These are phyloP conservation scores for Drosophila burlai DNA, from an alignment of 1,140 invertebrate genomes.

Conservation along the genomic window DNA sequence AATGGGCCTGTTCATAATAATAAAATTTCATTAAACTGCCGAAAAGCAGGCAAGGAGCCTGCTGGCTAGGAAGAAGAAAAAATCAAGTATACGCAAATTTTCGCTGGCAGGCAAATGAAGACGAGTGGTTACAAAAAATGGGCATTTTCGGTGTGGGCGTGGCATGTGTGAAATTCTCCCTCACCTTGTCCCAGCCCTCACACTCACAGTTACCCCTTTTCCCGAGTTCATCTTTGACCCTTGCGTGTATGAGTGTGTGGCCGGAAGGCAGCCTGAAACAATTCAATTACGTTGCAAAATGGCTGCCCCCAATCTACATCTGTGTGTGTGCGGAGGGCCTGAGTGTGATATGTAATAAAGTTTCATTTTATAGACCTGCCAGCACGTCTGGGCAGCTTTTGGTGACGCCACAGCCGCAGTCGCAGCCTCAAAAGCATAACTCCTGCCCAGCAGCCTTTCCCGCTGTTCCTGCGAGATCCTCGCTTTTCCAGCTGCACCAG, in stretches of 20 bases:
- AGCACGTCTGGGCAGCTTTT: slow-evolving; percentile 70
- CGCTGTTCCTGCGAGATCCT: background rate
- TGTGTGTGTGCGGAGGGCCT: slow-evolving; percentile 27
- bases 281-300: slow-evolving; percentile 81
- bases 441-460: slow-evolving; percentile 62
- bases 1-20: slow-evolving; percentile 82
- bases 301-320: slow-evolving; percentile 35
- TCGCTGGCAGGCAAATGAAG: slow-evolving; percentile 65
- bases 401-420: slow-evolving; percentile 64
- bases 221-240: slow-evolving; percentile 43
- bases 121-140: slow-evolving; percentile 55
- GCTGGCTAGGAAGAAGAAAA: slow-evolving; percentile 12
- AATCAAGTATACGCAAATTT: slow-evolving; percentile 71
- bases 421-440: slow-evolving; percentile 73
- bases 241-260: slow-evolving; percentile 31
- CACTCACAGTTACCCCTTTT: background rate
- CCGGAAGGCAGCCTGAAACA: slow-evolving; percentile 69
- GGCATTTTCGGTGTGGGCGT: slow-evolving; percentile 22
- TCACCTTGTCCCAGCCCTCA: background rate
- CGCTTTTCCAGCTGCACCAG: slow-evolving; percentile 25
- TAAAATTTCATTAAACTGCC: slow-evolving; percentile 84
- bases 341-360: slow-evolving; percentile 73
- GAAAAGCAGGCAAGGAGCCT: slow-evolving; percentile 14
- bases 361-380: slow-evolving; percentile 83
- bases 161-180: slow-evolving; percentile 44